Percentiles rank a stretch among this genome's conserved stretches.
Evolutionary conservation across 1,140 invertebrate genomes (phyloP).

Genomic region (Meteorus sp.): DNA sequence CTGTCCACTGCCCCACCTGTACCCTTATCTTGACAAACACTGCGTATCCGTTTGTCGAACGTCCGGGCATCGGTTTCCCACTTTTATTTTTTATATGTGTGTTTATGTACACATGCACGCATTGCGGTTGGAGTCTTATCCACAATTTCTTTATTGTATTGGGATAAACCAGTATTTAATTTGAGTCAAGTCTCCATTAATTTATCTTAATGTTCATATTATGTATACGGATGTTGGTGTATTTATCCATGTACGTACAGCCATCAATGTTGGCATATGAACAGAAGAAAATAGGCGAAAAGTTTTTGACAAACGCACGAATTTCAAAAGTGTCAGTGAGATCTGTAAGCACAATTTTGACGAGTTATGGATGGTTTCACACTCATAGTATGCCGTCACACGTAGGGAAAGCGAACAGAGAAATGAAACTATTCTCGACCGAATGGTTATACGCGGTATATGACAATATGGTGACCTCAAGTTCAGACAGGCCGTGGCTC

Average conservation of each 20-base stretch:
- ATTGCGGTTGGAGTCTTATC: too few species aligned
- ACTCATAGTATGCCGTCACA: constrained; percentile 41
- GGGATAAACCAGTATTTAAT: too few species aligned
- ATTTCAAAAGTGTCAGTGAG: background rate
- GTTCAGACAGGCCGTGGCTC: constrained; percentile 44
- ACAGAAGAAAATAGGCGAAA: too few species aligned
- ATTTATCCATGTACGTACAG: too few species aligned
- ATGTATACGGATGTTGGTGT: too few species aligned
- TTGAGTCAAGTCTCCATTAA: too few species aligned
- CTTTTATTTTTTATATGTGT: background rate
- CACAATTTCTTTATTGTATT: too few species aligned
- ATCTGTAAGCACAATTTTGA: constrained; percentile 33
- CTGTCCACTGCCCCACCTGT: constrained; percentile 54
- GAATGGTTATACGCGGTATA: constrained; percentile 9
- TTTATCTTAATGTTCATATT: too few species aligned
- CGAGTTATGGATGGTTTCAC: constrained; percentile 51
- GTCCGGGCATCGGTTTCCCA: constrained; percentile 21
- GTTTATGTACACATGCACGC: background rate
- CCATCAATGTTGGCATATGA: too few species aligned
- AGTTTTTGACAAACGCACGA: too few species aligned
- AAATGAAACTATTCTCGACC: constrained; percentile 14
- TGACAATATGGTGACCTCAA: constrained; percentile 37
- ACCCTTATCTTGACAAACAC: constrained; percentile 54
- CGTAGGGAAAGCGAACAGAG: constrained; percentile 29
- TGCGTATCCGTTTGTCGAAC: constrained; percentile 40